A percentile compares a stretch with the other conserved stretches of the same genome.
Evolutionary conservation across 2,113 vertebrate species (phyloP).

Genomic region (Gymnorhina tibicen): DNA sequence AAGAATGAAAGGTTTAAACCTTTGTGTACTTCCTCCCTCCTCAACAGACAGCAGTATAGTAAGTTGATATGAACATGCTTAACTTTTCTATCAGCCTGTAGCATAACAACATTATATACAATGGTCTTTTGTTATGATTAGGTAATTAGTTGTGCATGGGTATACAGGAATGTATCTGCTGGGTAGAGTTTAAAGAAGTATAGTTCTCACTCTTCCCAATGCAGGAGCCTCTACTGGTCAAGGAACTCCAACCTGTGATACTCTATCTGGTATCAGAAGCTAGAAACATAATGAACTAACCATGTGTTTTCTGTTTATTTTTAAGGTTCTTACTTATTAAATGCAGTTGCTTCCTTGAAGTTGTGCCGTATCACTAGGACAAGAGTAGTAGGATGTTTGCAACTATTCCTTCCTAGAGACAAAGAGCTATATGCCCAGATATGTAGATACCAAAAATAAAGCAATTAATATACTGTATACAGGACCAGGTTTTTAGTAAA

Average conservation of each 20-base stretch:
- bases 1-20: not conserved
- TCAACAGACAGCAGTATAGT: not conserved
- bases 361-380: not conserved
- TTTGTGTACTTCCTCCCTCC: not conserved
- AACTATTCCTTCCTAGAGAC: not conserved
- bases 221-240: accelerated
- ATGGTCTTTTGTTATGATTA: not conserved
- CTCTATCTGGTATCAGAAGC: not conserved
- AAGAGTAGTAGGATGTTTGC: not conserved
- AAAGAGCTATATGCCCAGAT: accelerated
- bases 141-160: not conserved
- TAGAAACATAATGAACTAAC: not conserved
- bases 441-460: not conserved
- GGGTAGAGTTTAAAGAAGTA: not conserved
- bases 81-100: not conserved
- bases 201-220: not conserved
- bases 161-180: not conserved
- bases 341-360: not conserved
- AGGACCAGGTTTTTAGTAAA: not conserved
- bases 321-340: not conserved
- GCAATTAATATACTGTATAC: not conserved
- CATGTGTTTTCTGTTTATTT: not conserved
- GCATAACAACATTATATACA: not conserved
- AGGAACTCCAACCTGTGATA: not conserved
- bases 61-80: not conserved